Conservation (phyloP, 1,140 invertebrate species). For the Melanaphis sacchari region DNA sequence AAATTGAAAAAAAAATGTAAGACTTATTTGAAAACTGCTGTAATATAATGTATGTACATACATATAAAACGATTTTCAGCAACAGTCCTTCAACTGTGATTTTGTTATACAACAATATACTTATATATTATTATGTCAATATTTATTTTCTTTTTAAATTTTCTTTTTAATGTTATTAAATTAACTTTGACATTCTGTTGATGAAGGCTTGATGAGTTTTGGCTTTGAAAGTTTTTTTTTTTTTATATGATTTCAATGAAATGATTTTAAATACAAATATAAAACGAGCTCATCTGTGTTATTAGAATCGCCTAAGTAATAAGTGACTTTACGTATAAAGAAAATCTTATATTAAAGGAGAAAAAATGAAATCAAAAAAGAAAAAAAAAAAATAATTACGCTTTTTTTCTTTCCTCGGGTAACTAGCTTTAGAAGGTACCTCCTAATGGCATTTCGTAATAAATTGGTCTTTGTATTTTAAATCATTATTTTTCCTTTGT, state of each 20-base stretch:
- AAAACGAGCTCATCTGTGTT: neutral
- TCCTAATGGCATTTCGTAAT: slow-evolving; percentile 27
- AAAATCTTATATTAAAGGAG: neutral
- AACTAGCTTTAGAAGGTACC: neutral
- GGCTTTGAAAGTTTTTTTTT: neutral
- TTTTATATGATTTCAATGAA: neutral
- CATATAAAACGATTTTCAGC: neutral
- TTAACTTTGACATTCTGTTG: neutral
- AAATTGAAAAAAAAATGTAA: neutral
- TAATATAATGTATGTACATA: neutral
- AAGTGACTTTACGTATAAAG: neutral
- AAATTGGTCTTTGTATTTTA: slow-evolving; percentile 26
- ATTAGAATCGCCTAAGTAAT: neutral
- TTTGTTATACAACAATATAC: neutral
- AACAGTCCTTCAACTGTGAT: neutral
- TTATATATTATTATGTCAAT: neutral
- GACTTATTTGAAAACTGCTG: neutral
- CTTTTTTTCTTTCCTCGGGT: neutral
- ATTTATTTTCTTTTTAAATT: neutral
- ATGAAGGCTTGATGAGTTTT: neutral
- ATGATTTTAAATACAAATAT: neutral
- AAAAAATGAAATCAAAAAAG: neutral
- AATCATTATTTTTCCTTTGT: slow-evolving; percentile 27
- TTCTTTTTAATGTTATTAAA: neutral
- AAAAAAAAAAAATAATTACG: slow-evolving; percentile 17